A percentile compares a stretch with the other conserved stretches of the same genome.
Evolutionary conservation across 2,797 vertebrate genomes (phyloP).

Genomic region (Schizopygopsis pylzovi): DNA sequence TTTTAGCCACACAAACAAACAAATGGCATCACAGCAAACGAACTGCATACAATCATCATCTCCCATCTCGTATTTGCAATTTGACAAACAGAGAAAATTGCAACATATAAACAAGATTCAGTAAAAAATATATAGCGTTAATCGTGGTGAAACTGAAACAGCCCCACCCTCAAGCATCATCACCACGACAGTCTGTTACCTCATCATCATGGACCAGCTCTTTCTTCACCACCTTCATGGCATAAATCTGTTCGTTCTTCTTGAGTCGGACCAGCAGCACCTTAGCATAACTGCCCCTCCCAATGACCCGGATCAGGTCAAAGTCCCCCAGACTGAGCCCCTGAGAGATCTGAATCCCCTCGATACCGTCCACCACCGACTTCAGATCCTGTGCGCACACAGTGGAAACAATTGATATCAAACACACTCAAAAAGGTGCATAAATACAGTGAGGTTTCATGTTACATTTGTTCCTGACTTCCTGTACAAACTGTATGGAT

Average conservation of each 20-base stretch:
- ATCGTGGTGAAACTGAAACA: not conserved
- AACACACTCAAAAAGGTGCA: not conserved
- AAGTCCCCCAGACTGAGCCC: constrained; percentile 92
- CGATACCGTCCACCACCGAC: constrained; percentile 93
- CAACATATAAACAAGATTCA: not conserved
- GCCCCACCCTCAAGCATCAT: not conserved
- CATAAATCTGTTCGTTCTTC: constrained; percentile 93
- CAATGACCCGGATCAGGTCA: constrained; percentile 95
- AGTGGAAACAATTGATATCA: not conserved
- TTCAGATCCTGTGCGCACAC: constrained; percentile 86
- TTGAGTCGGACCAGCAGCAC: constrained; percentile 95
- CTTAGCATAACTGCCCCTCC: constrained; percentile 97
- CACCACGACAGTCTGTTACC: constrained; percentile 74
- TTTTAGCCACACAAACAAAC: not conserved
- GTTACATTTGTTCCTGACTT: not conserved
- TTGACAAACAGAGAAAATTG: not conserved
- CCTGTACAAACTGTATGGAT: not conserved
- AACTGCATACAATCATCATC: not conserved
- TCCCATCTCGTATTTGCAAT: not conserved
- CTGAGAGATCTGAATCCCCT: constrained; percentile 93
- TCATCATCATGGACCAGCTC: constrained; percentile 97
- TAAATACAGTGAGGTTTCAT: not conserved
- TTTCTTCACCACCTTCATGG: constrained; percentile 99
- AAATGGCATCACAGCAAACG: not conserved
- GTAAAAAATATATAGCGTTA: not conserved